Evolutionary conservation across 1,140 invertebrate genomes (phyloP).

Genomic region (Bombus picipes): DNA sequence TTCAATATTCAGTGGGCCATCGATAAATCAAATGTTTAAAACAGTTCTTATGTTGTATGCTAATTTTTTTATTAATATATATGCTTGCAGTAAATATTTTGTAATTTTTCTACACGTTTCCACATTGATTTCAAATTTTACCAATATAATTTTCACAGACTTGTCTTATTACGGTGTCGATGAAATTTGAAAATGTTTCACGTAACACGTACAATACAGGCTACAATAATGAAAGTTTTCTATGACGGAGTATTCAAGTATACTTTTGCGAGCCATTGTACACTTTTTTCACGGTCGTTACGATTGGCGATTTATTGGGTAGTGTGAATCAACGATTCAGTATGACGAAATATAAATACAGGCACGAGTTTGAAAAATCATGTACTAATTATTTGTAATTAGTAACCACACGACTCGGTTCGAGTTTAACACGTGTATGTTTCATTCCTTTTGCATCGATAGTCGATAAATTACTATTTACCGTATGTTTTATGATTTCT

Average conservation of each 20-base stretch:
- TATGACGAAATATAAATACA: background rate
- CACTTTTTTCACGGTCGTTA: background rate
- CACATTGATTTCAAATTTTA: background rate
- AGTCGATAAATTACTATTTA: background rate
- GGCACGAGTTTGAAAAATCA: background rate
- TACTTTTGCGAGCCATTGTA: background rate
- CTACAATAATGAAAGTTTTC: too few relatives aligned
- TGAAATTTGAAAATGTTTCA: too few relatives aligned
- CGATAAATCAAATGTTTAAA: too few relatives aligned
- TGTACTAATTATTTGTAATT: background rate
- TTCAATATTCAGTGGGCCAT: too few relatives aligned
- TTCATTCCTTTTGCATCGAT: background rate
- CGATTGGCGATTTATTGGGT: background rate
- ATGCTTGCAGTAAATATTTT: background rate
- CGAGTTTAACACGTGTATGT: background rate
- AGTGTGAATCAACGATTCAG: background rate
- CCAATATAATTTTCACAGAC: too few relatives aligned
- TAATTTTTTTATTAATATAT: too few relatives aligned
- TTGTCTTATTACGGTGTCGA: too few relatives aligned
- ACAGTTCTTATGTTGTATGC: too few relatives aligned
- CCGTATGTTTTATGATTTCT: background rate
- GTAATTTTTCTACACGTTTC: background rate
- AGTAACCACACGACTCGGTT: background rate
- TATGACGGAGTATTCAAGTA: too few relatives aligned
- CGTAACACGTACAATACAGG: too few relatives aligned